phyloP scores from a whole-genome alignment of 2,113 vertebrate species.

The Antechinus stuartii region DNA sequence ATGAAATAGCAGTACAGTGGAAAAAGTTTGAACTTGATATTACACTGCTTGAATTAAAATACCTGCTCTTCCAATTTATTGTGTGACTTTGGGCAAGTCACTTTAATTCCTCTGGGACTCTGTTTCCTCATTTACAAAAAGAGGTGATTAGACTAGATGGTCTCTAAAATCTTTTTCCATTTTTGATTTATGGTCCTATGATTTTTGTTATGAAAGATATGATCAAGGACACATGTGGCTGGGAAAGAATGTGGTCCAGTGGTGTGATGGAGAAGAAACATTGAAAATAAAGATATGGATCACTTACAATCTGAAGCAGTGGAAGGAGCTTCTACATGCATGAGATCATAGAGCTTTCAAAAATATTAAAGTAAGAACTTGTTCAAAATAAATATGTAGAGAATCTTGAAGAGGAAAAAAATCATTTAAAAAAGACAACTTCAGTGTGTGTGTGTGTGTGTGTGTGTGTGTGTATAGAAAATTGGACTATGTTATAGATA shows the following conservation, averaged over 20 bases:
- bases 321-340: background rate
- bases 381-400: background rate
- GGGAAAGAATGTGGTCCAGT: background rate
- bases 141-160: background rate
- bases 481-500: background rate
- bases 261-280: background rate
- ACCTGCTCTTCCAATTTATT: background rate
- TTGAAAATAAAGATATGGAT: background rate
- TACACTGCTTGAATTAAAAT: background rate
- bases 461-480: background rate
- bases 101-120: background rate
- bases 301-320: background rate
- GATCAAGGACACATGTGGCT: background rate
- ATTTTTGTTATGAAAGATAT: background rate
- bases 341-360: background rate
- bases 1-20: background rate
- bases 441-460: background rate
- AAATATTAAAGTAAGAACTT: background rate
- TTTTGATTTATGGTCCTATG: background rate
- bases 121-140: background rate
- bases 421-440: background rate
- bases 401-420: background rate
- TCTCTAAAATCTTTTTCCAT: background rate
- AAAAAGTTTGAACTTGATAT: background rate
- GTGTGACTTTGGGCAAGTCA: background rate